Percentiles rank a stretch among this genome's conserved stretches.
Conservation (phyloP, 2,888 invertebrate genomes). For the Xylocampa areola region DNA sequence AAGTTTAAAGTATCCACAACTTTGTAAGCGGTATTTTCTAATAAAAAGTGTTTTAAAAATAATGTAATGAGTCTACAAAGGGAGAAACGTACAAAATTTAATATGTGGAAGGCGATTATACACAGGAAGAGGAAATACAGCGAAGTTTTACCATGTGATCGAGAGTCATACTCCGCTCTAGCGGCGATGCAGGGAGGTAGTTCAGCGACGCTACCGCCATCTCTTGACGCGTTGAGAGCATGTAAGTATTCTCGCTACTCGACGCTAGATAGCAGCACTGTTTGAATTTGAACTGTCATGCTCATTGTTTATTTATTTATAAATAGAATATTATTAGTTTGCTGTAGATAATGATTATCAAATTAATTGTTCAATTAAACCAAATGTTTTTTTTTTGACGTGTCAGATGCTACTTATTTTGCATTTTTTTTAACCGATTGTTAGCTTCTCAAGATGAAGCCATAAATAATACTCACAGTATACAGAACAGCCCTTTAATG, state of each 20-base stretch:
- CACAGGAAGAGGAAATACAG: conserved; percentile 85
- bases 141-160: conserved; percentile 80
- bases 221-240: conserved; percentile 86
- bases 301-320: background rate
- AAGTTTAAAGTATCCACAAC: conserved; percentile 13
- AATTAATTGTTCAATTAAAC: background rate
- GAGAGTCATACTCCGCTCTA: conserved; percentile 84
- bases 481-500: no score
- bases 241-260: conserved; percentile 84
- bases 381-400: background rate
- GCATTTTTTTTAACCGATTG: no score
- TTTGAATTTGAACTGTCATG: background rate
- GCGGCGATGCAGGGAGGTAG: conserved; percentile 86
- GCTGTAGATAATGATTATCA: background rate
- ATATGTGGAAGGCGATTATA: conserved; percentile 87
- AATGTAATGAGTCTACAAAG: conserved; percentile 84
- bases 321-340: background rate
- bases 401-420: no score
- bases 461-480: no score
- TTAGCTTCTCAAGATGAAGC: no score
- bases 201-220: conserved; percentile 87
- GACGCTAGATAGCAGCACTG: conserved; percentile 73
- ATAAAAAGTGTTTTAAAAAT: conserved; percentile 58
- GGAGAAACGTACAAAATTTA: conserved; percentile 79
- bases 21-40: conserved; percentile 11